These are phyloP conservation scores for Zoanthus sansibaricus DNA, from an alignment of 92 coral and sea anemone species.

Conservation along the genomic window DNA sequence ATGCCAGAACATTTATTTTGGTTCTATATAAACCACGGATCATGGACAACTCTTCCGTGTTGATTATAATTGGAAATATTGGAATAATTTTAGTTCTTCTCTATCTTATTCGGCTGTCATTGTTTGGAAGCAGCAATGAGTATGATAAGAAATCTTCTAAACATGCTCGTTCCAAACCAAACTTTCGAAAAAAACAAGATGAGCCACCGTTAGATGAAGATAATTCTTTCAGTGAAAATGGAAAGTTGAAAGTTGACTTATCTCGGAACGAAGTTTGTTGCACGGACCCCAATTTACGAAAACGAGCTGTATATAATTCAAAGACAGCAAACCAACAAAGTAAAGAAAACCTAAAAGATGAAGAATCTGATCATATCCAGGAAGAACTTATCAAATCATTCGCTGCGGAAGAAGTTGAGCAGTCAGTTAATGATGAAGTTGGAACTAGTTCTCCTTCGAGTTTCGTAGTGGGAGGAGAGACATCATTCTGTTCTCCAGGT, in stretches of 20 bases:
- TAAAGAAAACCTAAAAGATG: neutral
- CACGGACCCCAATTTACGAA: constrained; percentile 2
- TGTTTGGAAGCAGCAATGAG: constrained; percentile 20
- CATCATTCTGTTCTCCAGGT: constrained; percentile 14
- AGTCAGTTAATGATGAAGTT: constrained; percentile 23
- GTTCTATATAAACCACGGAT: neutral
- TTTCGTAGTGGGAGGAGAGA: constrained; percentile 13
- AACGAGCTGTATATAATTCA: neutral
- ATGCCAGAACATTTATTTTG: constrained; percentile 11
- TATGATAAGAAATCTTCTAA: constrained; percentile 26
- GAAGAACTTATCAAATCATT: constrained; percentile 19
- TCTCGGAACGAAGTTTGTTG: neutral
- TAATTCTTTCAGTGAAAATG: neutral
- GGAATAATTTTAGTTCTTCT: constrained; percentile 41
- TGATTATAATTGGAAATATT: constrained; percentile 35
- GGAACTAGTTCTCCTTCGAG: neutral
- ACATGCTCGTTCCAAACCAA: constrained; percentile 1
- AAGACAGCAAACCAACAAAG: neutral
- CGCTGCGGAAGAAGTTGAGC: constrained; percentile 23
- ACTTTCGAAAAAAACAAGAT: neutral
- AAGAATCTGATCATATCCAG: neutral
- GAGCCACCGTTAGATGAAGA: constrained; percentile 10
- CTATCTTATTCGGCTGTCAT: constrained; percentile 40
- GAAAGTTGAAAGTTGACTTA: constrained; percentile 6
- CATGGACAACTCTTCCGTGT: constrained; percentile 29